These are phyloP conservation scores for Conus canariensis DNA, from an alignment of 2,888 invertebrate species.

Conservation along the genomic window DNA sequence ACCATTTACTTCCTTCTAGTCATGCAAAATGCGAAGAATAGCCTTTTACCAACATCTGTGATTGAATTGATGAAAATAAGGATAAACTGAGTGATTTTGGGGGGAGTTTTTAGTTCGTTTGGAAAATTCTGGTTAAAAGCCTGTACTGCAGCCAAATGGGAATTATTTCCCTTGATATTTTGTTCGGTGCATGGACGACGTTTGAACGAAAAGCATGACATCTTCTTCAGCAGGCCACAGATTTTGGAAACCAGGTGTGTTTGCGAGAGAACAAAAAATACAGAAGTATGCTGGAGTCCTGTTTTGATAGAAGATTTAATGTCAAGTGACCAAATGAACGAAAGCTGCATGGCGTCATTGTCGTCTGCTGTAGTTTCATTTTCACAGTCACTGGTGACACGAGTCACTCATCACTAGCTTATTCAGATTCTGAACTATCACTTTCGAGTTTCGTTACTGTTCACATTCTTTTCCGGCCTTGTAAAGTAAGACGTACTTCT, in stretches of 20 bases:
- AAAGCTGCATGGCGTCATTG: not conserved
- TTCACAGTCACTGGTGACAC: too few species aligned
- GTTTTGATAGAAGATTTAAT: not conserved
- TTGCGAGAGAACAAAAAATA: not conserved
- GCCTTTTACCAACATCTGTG: too few species aligned
- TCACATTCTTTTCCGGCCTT: not conserved
- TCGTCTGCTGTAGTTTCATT: not conserved
- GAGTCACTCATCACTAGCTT: too few species aligned
- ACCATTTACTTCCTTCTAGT: too few species aligned
- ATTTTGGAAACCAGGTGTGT: constrained; percentile 72
- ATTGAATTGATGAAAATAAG: too few species aligned
- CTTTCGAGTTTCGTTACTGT: not conserved
- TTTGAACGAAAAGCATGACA: constrained; percentile 12
- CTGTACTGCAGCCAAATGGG: not conserved
- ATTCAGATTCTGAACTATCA: not conserved
- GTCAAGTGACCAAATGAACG: not conserved
- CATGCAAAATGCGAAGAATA: too few species aligned
- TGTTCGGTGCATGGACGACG: not conserved
- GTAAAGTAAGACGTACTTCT: not conserved
- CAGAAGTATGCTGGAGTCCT: not conserved
- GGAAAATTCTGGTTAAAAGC: too few species aligned
- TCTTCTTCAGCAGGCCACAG: constrained; percentile 50
- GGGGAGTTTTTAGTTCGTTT: not conserved
- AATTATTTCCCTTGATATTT: constrained; percentile 5
- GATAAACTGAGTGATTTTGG: not conserved